phyloP scores from a whole-genome alignment of 2,888 invertebrate species.

The Archips crataeganus region DNA sequence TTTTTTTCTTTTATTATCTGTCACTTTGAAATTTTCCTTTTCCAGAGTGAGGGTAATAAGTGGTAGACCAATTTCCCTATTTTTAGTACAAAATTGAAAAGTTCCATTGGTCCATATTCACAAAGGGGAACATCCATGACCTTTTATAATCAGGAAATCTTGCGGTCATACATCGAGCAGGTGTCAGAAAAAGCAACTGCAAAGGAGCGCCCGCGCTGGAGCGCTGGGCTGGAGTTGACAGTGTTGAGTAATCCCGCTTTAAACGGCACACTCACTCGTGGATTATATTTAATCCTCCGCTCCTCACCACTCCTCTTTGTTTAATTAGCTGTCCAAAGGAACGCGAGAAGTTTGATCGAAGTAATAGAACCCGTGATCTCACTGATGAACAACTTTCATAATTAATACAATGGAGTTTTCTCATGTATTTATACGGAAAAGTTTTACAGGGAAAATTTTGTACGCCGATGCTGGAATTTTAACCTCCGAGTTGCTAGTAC shows the following conservation, averaged over 20 bases:
- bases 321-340: constrained; percentile 39
- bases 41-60: too few relatives aligned
- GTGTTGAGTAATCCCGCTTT: constrained; percentile 20
- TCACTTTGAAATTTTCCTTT: too few relatives aligned
- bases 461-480: constrained; percentile 10
- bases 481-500: background rate
- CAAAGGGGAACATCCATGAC: background rate
- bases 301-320: constrained; percentile 28
- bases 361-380: constrained; percentile 29
- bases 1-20: too few relatives aligned
- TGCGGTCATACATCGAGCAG: background rate
- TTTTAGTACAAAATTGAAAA: too few relatives aligned
- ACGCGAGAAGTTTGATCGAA: constrained; percentile 34
- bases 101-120: background rate
- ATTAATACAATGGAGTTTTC: constrained; percentile 23
- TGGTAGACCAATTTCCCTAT: too few relatives aligned
- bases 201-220: constrained; percentile 10
- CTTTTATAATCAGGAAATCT: background rate
- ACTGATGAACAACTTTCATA: constrained; percentile 30
- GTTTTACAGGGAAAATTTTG: constrained; percentile 15
- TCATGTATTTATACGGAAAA: constrained; percentile 14
- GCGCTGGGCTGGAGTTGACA: constrained; percentile 8
- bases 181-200: background rate
- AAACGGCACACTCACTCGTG: constrained; percentile 23
- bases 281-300: constrained; percentile 33